phyloP scores from a whole-genome alignment of 2,113 vertebrate genomes.

The Dendrocopos noguchii region DNA sequence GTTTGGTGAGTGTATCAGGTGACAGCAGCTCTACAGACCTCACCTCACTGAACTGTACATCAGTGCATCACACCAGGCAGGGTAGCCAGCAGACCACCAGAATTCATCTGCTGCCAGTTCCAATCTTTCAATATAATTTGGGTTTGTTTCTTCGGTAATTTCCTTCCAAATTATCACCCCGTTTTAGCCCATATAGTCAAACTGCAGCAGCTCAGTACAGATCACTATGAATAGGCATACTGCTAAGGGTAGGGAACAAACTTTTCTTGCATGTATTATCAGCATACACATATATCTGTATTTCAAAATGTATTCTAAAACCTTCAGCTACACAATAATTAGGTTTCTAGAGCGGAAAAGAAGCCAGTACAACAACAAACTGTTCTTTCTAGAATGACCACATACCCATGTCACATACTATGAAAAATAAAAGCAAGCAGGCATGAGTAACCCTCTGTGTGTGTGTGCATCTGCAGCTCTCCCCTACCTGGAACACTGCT shows the following conservation, averaged over 20 bases:
- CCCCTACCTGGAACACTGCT: not conserved
- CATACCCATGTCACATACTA: not conserved
- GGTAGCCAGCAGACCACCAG: not conserved
- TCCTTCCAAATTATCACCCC: not conserved
- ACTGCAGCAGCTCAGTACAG: rapidly evolving
- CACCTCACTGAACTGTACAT: not conserved
- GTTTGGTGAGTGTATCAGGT: not conserved
- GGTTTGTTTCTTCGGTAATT: no score
- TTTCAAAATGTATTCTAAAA: not conserved
- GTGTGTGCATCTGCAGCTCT: not conserved
- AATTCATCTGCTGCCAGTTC: not conserved
- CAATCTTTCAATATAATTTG: not conserved
- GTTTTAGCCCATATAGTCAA: not conserved
- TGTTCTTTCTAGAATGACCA: not conserved
- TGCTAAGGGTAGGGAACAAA: not conserved
- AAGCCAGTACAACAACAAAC: not conserved
- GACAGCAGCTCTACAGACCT: not conserved
- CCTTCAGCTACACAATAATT: not conserved
- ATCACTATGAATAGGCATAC: rapidly evolving
- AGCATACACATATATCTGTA: rapidly evolving
- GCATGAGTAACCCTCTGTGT: not conserved
- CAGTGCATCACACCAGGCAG: not conserved
- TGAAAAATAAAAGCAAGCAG: not conserved
- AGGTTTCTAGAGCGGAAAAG: not conserved
- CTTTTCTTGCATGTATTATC: not conserved